Base-by-base conservation (phyloP, 2,888 invertebrate genomes). In the Hypselothyrea guttata region DNA sequence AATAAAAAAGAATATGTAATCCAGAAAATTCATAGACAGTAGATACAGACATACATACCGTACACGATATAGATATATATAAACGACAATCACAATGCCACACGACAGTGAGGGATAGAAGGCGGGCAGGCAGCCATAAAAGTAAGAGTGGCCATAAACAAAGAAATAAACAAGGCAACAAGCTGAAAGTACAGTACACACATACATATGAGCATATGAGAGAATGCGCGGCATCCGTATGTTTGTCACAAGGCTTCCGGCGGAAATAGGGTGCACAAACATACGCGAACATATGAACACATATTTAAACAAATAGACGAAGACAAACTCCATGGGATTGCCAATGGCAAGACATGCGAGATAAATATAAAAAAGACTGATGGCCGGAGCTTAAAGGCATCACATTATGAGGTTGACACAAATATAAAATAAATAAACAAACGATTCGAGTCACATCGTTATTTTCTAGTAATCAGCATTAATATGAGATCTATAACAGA, bases 11-110 rank as follows among this genome's bases (percentile, higher is more conserved):
- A 71, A 47, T 38, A 41, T 64, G 16, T 60, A 71, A 64, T 45
- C n/a, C 41, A 46, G 31, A 18, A 55, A 22, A 31, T 27, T 54
- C 58, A 56, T 65, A 76, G 65, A 73, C 64, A 38, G 57, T 49
- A 54, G 46, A 40, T 31, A 16, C 15, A 38, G n/a, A 11, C 7
- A 9, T 76, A 51, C 55, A 54, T 63, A 64, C 37, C 62, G 61
- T 57, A 82, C 81, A n/a, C n/a, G n/a, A 53, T 77, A 69, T 71
- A 69, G 84, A 76, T 79, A 78, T 81, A 81, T 83, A 75, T n/a
- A 76, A 76, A 77, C 66, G 63, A 71, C 70, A 70, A 71, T 71
- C 73, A 71, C 49, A 73, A 63, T 47, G 58, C 16, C 49, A n/a
- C 1, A 22, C 4, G 15, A 12, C 18, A 18, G 41, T 12, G 51